These are phyloP conservation scores for Nycticryphes semicollaris DNA, from an alignment of 2,113 vertebrate genomes.

Conservation along the genomic window DNA sequence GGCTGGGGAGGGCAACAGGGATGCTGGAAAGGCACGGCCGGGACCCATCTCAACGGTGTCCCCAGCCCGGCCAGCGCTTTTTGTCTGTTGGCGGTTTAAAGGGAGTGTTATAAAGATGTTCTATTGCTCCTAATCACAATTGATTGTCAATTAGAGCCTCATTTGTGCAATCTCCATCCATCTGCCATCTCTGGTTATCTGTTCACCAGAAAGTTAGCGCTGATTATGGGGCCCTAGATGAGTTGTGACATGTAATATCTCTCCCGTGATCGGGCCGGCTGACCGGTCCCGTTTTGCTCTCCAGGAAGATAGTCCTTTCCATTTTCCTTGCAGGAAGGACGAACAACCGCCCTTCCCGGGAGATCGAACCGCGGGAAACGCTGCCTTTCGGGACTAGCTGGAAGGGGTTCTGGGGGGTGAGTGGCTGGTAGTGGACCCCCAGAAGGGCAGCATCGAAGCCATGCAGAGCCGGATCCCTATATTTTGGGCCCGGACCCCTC, in stretches of 20 bases:
- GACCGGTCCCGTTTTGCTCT: conserved; percentile 9
- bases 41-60: background rate
- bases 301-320: background rate
- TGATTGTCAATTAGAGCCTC: conserved; percentile 83
- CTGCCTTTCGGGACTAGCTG: background rate
- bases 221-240: conserved; percentile 67
- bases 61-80: background rate
- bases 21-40: background rate
- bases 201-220: conserved; percentile 53
- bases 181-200: conserved; percentile 78
- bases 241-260: conserved; percentile 77
- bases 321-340: background rate
- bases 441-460: rapidly evolving
- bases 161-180: conserved; percentile 76
- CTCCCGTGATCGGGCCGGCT: background rate
- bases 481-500: background rate
- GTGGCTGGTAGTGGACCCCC: background rate
- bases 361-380: background rate
- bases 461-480: rapidly evolving
- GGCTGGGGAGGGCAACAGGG: no score
- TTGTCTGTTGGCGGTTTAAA: conserved; percentile 11
- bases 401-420: no score
- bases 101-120: conserved; percentile 69
- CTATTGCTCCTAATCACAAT: conserved; percentile 78
- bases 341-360: background rate